Percentiles rank a stretch among this genome's conserved stretches.
Evolutionary conservation across 2,113 vertebrate genomes (phyloP).

Genomic region (Haemorhous mexicanus): DNA sequence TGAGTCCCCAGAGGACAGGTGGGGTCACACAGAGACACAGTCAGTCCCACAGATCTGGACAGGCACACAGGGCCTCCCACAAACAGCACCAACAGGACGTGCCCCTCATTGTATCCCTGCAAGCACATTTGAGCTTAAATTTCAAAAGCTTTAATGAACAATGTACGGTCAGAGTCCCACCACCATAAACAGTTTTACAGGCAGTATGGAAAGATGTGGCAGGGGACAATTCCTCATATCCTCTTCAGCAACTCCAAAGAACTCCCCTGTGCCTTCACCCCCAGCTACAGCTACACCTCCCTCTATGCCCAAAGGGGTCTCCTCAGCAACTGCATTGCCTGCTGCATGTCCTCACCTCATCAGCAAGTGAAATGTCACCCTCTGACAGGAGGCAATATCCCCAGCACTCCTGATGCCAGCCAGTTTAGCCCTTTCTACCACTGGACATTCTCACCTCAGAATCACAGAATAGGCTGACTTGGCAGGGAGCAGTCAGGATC

Average conservation of each 20-base stretch:
- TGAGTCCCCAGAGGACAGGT: background rate
- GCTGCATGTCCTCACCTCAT: no score
- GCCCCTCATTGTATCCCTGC: background rate
- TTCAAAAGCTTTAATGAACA: background rate
- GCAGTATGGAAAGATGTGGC: background rate
- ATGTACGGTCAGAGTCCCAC: background rate
- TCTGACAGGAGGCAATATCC: background rate
- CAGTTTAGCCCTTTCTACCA: background rate
- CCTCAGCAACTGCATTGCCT: background rate
- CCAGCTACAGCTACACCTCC: background rate
- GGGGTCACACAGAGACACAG: background rate
- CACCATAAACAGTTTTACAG: background rate
- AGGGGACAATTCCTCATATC: background rate
- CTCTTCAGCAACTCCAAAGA: background rate
- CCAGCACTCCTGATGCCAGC: background rate
- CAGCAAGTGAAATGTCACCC: background rate
- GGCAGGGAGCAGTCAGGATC: background rate
- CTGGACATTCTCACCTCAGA: background rate
- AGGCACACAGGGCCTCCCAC: background rate
- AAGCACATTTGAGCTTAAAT: background rate
- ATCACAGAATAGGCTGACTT: background rate
- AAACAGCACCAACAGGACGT: background rate
- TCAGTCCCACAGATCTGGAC: background rate
- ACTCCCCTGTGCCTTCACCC: background rate
- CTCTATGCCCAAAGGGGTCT: background rate